A percentile compares a stretch with the other conserved stretches of the same genome.
Conservation (phyloP, 2,888 invertebrate genomes). For the Opisthograptis luteolata region DNA sequence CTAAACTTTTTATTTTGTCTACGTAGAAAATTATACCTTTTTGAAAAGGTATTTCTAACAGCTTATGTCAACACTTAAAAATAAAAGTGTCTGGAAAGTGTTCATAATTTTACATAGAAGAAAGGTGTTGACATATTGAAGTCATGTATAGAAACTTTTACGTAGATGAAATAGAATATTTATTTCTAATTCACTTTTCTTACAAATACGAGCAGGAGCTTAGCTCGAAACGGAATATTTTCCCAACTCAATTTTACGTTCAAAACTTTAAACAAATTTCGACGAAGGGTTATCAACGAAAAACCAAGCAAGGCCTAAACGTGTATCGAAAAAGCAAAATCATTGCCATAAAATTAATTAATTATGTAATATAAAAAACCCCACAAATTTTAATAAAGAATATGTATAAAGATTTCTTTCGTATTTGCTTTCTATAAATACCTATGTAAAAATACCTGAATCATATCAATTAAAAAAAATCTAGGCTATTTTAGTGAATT, state of each 20-base stretch:
- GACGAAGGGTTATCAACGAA: slow-evolving; percentile 52
- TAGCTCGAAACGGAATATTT: slow-evolving; percentile 39
- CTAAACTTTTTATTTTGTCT: background rate
- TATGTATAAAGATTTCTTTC: slow-evolving; percentile 47
- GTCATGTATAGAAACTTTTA: background rate
- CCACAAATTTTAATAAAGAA: slow-evolving; percentile 35
- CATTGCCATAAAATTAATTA: slow-evolving; percentile 40
- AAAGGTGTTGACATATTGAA: no score
- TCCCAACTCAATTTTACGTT: slow-evolving; percentile 28
- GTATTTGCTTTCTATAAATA: slow-evolving; percentile 52
- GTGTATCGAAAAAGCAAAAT: slow-evolving; percentile 48
- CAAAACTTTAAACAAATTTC: slow-evolving; percentile 29
- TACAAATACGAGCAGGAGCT: slow-evolving; percentile 34
- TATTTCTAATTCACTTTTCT: background rate
- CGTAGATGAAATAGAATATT: slow-evolving; percentile 1
- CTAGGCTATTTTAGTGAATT: slow-evolving; percentile 70
- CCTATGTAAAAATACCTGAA: slow-evolving; percentile 69
- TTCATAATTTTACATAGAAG: no score
- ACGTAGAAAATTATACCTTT: background rate
- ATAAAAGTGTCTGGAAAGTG: no score
- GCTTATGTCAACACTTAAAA: no score
- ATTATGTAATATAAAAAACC: slow-evolving; percentile 22
- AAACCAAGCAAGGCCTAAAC: slow-evolving; percentile 54
- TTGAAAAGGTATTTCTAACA: no score
- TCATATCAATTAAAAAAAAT: slow-evolving; percentile 75